Evolutionary conservation across 2,888 invertebrate genomes (phyloP).

Genomic region (Ferdinandea cuprea): DNA sequence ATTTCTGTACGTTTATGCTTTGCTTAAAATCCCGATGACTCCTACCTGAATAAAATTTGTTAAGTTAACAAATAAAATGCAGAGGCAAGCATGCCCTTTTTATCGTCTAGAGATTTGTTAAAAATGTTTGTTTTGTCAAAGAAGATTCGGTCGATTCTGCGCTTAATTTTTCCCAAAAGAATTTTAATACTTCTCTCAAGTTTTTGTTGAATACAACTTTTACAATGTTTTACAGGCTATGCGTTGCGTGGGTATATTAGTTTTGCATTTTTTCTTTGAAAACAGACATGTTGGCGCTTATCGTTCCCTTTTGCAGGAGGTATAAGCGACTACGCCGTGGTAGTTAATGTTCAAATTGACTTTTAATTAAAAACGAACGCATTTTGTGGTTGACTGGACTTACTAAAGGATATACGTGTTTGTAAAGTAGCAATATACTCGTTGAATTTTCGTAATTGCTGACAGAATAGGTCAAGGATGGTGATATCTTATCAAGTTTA

Average conservation of each 20-base stretch:
- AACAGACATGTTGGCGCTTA: too few species aligned
- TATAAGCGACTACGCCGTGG: too few species aligned
- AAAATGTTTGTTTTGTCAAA: not conserved
- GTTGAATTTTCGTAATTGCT: too few species aligned
- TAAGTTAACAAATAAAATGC: not conserved
- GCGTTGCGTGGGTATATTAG: not conserved
- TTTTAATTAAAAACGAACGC: too few species aligned
- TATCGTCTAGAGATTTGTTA: not conserved
- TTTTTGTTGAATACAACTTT: not conserved
- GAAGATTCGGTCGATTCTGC: not conserved
- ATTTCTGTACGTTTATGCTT: not conserved
- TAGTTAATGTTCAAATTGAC: too few species aligned
- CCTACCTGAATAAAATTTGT: conserved; percentile 31
- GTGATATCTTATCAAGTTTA: too few species aligned
- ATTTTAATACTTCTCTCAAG: conserved; percentile 17
- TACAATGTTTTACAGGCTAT: not conserved
- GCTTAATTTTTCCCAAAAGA: conserved; percentile 34
- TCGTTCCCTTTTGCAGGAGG: too few species aligned
- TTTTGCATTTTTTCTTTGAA: too few species aligned
- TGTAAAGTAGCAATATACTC: too few species aligned
- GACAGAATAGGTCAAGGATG: too few species aligned
- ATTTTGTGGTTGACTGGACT: too few species aligned
- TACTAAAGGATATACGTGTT: too few species aligned
- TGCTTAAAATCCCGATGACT: conserved; percentile 24
- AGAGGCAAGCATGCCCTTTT: conserved; percentile 4